A percentile compares a stretch with the other conserved stretches of the same genome.
These are phyloP conservation scores for Thunnus thynnus DNA, from an alignment of 2,113 vertebrate genomes.

Conservation along the genomic window DNA sequence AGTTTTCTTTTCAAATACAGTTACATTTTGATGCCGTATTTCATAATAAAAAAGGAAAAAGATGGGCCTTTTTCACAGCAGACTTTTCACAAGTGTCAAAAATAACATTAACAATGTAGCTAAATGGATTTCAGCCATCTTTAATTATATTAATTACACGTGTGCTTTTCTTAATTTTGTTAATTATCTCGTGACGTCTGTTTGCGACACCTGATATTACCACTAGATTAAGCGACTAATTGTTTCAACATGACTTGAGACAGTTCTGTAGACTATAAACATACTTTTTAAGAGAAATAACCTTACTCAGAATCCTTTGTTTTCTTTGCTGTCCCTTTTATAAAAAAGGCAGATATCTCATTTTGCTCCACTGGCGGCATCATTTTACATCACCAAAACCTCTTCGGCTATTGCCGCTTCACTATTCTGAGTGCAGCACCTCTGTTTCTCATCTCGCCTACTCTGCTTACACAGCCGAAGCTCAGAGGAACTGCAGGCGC, in stretches of 20 bases:
- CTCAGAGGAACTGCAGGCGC: slow-evolving; percentile 45
- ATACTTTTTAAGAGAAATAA: not conserved
- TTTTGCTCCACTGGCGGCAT: slow-evolving; percentile 10
- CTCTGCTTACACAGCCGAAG: slow-evolving; percentile 59
- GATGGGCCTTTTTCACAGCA: too few relatives aligned
- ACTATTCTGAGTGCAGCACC: slow-evolving; percentile 32
- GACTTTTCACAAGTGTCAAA: too few relatives aligned
- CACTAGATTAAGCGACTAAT: not conserved
- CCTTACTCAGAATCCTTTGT: not conserved
- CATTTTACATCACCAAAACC: slow-evolving; percentile 45
- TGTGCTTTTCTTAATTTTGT: too few relatives aligned
- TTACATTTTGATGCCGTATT: too few relatives aligned
- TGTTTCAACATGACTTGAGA: not conserved
- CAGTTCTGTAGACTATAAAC: not conserved
- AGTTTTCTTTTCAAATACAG: too few relatives aligned
- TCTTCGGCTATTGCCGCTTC: slow-evolving; percentile 21
- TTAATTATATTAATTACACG: too few relatives aligned
- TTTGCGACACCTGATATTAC: too few relatives aligned
- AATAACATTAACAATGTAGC: too few relatives aligned
- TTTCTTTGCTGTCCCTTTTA: not conserved
- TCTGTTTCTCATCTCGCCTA: slow-evolving; percentile 28
- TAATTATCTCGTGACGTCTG: too few relatives aligned
- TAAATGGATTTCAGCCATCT: too few relatives aligned
- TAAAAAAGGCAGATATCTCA: not conserved
- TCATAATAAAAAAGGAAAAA: too few relatives aligned